Conservation (phyloP, 2,113 vertebrate species). For the Hemicordylus capensis region DNA sequence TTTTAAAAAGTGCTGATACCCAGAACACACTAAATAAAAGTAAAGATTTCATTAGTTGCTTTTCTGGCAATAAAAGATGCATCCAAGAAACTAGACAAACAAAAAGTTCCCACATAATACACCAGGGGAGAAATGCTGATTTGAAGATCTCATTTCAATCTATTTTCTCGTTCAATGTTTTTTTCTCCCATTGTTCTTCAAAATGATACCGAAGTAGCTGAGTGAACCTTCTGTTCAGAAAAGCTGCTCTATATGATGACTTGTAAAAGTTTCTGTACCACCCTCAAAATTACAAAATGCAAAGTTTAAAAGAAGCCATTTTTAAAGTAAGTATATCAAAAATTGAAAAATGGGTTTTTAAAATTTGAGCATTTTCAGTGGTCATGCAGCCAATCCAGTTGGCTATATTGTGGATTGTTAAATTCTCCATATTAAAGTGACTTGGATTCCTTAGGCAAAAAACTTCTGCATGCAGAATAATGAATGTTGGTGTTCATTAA, state of each 20-base stretch:
- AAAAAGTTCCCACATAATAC: not conserved
- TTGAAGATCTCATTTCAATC: not conserved
- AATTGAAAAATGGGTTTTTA: constrained; percentile 22
- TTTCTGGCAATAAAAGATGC: not conserved
- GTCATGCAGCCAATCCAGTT: not conserved
- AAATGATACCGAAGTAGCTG: not conserved
- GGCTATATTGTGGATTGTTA: constrained; percentile 4
- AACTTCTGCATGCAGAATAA: not conserved
- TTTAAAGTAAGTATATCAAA: not conserved
- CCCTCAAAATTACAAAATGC: not conserved
- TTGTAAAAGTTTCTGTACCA: not conserved
- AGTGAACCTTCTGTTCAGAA: not conserved
- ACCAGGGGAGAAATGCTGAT: not conserved
- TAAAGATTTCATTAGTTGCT: not conserved
- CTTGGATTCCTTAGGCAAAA: not conserved
- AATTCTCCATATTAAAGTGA: constrained; percentile 15
- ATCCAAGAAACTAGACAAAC: not conserved
- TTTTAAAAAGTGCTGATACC: not conserved
- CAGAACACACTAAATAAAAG: not conserved
- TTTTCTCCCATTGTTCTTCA: not conserved
- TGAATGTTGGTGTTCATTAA: constrained; percentile 34
- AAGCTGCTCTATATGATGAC: not conserved
- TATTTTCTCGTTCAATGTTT: not conserved
- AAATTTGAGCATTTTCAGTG: not conserved
- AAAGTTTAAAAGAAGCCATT: not conserved